Evolutionary conservation across 2,113 vertebrate species (phyloP).

Genomic region (Halichoeres trimaculatus): DNA sequence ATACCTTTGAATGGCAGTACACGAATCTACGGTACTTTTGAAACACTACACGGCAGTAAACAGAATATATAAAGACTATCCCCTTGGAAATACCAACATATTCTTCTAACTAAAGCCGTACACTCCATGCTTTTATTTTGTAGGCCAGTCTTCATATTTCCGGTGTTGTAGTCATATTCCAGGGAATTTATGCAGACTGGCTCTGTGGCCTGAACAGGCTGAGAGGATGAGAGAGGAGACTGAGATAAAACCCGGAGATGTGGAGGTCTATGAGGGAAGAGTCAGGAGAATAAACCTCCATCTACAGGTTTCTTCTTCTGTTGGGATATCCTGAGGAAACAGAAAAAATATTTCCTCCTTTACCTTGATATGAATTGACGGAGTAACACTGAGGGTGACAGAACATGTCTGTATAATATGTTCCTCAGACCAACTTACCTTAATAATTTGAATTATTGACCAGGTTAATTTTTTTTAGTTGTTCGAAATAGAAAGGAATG

Average conservation of each 20-base stretch:
- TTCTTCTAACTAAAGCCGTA: neutral
- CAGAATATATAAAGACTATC: rapidly evolving
- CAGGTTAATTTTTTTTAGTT: no score
- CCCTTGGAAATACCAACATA: rapidly evolving
- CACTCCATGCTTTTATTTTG: slow-evolving; percentile 43
- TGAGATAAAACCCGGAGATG: slow-evolving; percentile 72
- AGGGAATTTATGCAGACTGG: slow-evolving; percentile 36
- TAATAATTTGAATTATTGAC: no score
- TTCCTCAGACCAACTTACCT: no score
- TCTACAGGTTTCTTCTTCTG: neutral
- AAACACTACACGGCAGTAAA: neutral
- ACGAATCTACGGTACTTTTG: no score
- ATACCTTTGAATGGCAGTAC: rapidly evolving
- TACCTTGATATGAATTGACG: no score
- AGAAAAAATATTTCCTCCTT: neutral
- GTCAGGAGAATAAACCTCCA: neutral
- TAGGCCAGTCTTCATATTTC: slow-evolving; percentile 10
- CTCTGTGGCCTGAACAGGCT: slow-evolving; percentile 72
- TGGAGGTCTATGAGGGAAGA: slow-evolving; percentile 30
- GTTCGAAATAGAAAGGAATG: no score
- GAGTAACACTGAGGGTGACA: neutral
- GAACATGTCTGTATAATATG: no score
- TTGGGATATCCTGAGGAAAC: neutral
- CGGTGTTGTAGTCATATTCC: neutral
- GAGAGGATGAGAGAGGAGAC: slow-evolving; percentile 70